These are phyloP conservation scores for Sphaeridia pumilis DNA, from an alignment of 2,888 invertebrate genomes.

Conservation along the genomic window DNA sequence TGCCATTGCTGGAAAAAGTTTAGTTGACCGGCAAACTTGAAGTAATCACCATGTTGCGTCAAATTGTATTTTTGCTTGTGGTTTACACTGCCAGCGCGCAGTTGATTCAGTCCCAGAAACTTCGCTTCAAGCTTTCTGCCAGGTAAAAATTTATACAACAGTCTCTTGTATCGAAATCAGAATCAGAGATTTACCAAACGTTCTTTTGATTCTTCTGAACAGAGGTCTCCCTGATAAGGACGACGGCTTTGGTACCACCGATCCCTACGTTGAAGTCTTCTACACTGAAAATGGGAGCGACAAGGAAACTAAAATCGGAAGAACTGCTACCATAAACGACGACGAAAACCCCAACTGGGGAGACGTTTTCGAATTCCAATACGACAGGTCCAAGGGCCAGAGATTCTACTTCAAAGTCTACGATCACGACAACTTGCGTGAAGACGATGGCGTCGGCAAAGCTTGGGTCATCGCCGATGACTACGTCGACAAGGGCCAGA, in stretches of 20 bases:
- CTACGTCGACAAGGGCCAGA: conserved; percentile 30
- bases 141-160: conserved; percentile 15
- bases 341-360: conserved; percentile 29
- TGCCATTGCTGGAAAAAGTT: neutral
- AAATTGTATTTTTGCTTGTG: neutral
- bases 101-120: conserved; percentile 24
- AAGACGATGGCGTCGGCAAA: conserved; percentile 29
- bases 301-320: conserved; percentile 26
- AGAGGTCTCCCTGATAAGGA: conserved; percentile 32
- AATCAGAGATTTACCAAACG: neutral
- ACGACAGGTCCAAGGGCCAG: conserved; percentile 26
- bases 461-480: conserved; percentile 31
- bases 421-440: conserved; percentile 31
- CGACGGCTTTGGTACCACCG: conserved; percentile 25
- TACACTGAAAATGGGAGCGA: conserved; percentile 25
- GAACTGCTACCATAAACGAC: conserved; percentile 22
- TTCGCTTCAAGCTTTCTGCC: conserved; percentile 32
- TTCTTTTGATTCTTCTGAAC: neutral
- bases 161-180: neutral
- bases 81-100: conserved; percentile 4
- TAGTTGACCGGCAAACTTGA: neutral
- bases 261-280: conserved; percentile 29
- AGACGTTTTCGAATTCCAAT: conserved; percentile 31
- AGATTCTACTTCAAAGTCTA: conserved; percentile 27
- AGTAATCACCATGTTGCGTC: neutral